Conservation (phyloP, 1,140 invertebrate genomes). For the Drosophila nikananu region DNA sequence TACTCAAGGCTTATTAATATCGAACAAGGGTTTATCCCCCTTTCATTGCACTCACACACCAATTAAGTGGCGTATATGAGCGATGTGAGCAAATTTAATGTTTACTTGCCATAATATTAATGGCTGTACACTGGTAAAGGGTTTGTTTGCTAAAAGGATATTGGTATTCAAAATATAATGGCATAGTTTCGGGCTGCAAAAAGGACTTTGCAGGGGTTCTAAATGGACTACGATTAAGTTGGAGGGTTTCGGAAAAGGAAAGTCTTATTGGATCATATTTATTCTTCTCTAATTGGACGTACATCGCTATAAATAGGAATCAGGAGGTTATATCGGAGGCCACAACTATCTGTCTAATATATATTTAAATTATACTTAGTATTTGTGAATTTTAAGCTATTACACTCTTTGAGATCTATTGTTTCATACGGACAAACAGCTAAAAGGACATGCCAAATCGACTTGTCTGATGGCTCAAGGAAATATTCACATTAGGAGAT, state of each 20-base stretch:
- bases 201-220: background rate
- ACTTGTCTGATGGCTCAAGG: background rate
- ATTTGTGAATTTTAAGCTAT: background rate
- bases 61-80: slow-evolving; percentile 37
- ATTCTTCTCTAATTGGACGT: background rate
- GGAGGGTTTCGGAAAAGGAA: background rate
- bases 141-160: background rate
- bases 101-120: slow-evolving; percentile 34
- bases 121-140: background rate
- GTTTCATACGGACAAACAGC: background rate
- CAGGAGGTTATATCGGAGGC: no score
- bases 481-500: background rate
- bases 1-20: slow-evolving; percentile 66
- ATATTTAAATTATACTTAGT: no score
- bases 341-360: no score
- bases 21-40: slow-evolving; percentile 36
- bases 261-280: background rate
- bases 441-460: no score
- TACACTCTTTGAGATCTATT: background rate
- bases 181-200: slow-evolving; percentile 52
- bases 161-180: slow-evolving; percentile 1
- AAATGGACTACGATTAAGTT: background rate
- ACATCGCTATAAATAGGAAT: background rate
- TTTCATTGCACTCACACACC: slow-evolving; percentile 40
- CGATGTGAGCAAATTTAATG: slow-evolving; percentile 42